Percentiles rank a stretch among this genome's conserved stretches.
Conservation (phyloP, 2,888 invertebrate genomes). For the Caenorhabditis sp. region DNA sequence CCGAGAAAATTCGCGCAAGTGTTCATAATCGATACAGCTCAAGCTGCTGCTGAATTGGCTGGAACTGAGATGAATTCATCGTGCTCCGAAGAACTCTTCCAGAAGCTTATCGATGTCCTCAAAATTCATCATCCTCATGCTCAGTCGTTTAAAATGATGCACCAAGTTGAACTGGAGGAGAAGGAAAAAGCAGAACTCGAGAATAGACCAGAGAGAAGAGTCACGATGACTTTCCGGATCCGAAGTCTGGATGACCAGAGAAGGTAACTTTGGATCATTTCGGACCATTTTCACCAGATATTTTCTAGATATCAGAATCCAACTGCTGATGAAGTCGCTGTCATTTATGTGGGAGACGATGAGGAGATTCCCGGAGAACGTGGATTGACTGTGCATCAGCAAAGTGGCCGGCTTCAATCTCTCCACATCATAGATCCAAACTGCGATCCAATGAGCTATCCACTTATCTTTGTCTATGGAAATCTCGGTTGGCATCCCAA, state of each 20-base stretch:
- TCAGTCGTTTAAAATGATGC: not conserved
- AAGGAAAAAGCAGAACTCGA: not conserved
- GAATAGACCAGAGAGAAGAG: not conserved
- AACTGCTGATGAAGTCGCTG: no score
- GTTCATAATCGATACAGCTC: not conserved
- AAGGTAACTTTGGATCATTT: not conserved
- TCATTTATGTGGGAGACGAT: no score
- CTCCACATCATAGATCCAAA: no score
- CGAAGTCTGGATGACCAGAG: not conserved
- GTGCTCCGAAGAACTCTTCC: not conserved
- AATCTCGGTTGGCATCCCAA: slow-evolving; percentile 24
- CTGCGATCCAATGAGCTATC: no score
- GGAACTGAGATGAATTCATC: not conserved
- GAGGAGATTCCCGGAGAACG: no score
- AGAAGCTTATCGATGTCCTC: not conserved
- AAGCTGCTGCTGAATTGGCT: not conserved
- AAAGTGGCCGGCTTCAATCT: no score
- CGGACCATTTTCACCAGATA: no score
- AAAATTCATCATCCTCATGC: not conserved
- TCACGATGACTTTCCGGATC: not conserved
- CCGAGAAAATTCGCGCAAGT: not conserved
- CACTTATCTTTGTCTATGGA: slow-evolving; percentile 55
- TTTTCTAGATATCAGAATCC: no score
- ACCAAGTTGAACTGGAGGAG: not conserved
- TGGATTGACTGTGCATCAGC: no score